Evolutionary conservation across 37 sponge, comb jelly and placozoan genomes (phyloP).

Genomic region (Mnemiopsis leidyi): DNA sequence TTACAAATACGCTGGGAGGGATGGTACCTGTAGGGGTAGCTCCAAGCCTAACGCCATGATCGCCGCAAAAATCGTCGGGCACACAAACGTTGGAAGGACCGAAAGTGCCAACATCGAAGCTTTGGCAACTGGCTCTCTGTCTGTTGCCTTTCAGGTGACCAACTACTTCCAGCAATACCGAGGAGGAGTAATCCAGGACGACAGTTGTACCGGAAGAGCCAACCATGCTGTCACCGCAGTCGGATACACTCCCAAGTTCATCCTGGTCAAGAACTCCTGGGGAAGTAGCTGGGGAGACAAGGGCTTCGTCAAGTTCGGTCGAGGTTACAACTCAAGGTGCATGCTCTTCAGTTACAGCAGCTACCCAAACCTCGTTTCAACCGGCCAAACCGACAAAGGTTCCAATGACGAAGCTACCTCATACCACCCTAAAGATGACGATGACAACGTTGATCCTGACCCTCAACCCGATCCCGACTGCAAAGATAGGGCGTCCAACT

Average conservation of each 20-base stretch:
- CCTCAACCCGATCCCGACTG: background rate
- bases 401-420: background rate
- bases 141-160: background rate
- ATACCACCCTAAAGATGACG: background rate
- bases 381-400: background rate
- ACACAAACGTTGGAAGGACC: background rate
- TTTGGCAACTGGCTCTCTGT: background rate
- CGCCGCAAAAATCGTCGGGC: background rate
- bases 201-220: background rate
- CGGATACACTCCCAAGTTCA: background rate
- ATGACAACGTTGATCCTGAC: background rate
- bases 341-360: background rate
- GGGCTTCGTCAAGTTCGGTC: constrained; percentile 16
- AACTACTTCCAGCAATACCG: background rate
- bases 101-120: background rate
- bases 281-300: background rate
- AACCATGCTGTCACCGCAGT: constrained; percentile 9
- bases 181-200: background rate
- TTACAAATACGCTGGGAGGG: background rate
- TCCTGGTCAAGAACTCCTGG: constrained; percentile 34
- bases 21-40: background rate
- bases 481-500: background rate
- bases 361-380: constrained; percentile 4
- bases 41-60: background rate
- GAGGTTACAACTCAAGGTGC: background rate